phyloP scores from a whole-genome alignment of 2,113 vertebrate genomes.

The Andinoacara biseriatus region DNA sequence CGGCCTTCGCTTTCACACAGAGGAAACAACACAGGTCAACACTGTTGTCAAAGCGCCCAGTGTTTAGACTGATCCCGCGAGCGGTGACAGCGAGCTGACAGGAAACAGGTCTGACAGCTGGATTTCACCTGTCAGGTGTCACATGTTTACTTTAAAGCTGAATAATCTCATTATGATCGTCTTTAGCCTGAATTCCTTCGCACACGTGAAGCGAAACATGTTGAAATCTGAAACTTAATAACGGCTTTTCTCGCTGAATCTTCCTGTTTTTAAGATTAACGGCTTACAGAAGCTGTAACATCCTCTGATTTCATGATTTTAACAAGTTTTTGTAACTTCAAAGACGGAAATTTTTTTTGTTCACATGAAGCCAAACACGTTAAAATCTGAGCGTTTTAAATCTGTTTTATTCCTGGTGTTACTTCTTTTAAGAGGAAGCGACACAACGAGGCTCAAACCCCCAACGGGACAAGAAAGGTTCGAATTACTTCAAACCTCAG shows the following conservation, averaged over 20 bases:
- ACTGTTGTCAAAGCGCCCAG: not conserved
- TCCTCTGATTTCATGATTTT: not conserved
- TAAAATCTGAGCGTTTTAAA: not conserved
- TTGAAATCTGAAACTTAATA: not conserved
- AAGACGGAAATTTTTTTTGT: not conserved
- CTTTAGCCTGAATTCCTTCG: not conserved
- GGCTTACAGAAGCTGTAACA: too few relatives aligned
- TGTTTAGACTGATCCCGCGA: not conserved
- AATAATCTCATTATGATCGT: not conserved
- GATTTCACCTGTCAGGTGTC: not conserved
- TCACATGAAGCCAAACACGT: not conserved
- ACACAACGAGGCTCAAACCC: not conserved
- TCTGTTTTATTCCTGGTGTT: too few relatives aligned
- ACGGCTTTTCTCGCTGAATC: too few relatives aligned
- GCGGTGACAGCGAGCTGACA: not conserved
- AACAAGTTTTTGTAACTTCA: not conserved
- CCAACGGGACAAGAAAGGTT: too few relatives aligned
- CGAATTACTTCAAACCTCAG: not conserved
- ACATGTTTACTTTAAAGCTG: not conserved
- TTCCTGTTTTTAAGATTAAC: too few relatives aligned
- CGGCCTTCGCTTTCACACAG: not conserved
- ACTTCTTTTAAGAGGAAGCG: not conserved
- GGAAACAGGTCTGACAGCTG: slow-evolving; percentile 1
- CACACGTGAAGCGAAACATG: not conserved
- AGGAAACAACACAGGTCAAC: not conserved